Conservation (phyloP, 2,797 vertebrate genomes). For the Botia almorhae region DNA sequence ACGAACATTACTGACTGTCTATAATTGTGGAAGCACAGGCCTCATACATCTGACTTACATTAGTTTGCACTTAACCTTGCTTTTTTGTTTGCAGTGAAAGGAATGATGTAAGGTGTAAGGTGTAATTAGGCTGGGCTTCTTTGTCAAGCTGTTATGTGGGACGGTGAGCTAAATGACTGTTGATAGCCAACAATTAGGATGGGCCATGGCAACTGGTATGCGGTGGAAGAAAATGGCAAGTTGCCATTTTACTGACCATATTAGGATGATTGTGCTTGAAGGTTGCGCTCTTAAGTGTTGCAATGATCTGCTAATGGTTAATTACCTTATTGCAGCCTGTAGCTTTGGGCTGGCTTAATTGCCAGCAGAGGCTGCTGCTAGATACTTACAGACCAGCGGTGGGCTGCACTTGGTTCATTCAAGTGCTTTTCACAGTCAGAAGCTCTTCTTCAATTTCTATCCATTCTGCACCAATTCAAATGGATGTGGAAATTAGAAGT, state of each 20-base stretch:
- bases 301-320: conserved; percentile 76
- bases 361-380: conserved; percentile 56
- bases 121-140: conserved; percentile 63
- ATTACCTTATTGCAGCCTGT: conserved; percentile 73
- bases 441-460: conserved; percentile 66
- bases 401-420: conserved; percentile 58
- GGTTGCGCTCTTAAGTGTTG: conserved; percentile 76
- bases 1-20: conserved; percentile 76
- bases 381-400: conserved; percentile 67
- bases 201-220: conserved; percentile 53
- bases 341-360: conserved; percentile 70
- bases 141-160: conserved; percentile 63
- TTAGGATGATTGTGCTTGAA: conserved; percentile 70
- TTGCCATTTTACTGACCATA: conserved; percentile 73
- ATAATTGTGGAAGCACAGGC: conserved; percentile 75
- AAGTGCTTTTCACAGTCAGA: conserved; percentile 48
- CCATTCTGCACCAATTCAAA: conserved; percentile 61
- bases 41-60: conserved; percentile 25
- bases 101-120: conserved; percentile 45
- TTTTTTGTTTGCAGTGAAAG: conserved; percentile 59
- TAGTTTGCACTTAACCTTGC: conserved; percentile 47
- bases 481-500: conserved; percentile 15
- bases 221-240: conserved; percentile 62
- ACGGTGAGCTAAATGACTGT: conserved; percentile 63
- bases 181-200: conserved; percentile 55